Percentiles rank a stretch among this genome's conserved stretches.
Conservation (phyloP, 2,888 invertebrate species). For the Clostera curtula region DNA sequence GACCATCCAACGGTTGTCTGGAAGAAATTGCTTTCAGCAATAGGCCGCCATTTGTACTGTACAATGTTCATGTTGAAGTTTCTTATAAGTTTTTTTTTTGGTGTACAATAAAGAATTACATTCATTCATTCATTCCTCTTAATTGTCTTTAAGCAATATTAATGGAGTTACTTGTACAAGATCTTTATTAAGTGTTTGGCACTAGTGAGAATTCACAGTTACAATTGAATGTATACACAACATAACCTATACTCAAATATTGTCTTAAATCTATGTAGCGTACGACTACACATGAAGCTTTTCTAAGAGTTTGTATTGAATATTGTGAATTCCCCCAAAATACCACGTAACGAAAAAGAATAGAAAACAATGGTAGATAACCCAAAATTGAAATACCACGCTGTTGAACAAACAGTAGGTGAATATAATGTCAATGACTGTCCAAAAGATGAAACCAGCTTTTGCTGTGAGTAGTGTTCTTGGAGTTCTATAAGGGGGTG, state of each 20-base stretch:
- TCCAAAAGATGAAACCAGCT: constrained; percentile 79
- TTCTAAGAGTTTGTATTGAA: constrained; percentile 67
- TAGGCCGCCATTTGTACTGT: too few relatives aligned
- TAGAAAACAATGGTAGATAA: constrained; percentile 68
- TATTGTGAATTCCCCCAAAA: constrained; percentile 76
- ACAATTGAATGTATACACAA: constrained; percentile 8
- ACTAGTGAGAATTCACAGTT: constrained; percentile 40
- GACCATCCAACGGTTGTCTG: too few relatives aligned
- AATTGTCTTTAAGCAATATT: too few relatives aligned
- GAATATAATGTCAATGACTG: constrained; percentile 66
- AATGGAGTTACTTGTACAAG: too few relatives aligned
- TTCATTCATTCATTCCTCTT: too few relatives aligned
- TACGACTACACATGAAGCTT: constrained; percentile 14
- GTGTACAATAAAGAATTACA: too few relatives aligned
- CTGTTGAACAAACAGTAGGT: constrained; percentile 55
- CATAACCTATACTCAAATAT: too few relatives aligned
- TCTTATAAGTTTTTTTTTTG: too few relatives aligned
- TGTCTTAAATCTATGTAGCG: constrained; percentile 4
- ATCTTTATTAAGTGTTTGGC: constrained; percentile 31
- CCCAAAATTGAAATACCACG: constrained; percentile 68
- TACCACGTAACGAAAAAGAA: constrained; percentile 71
- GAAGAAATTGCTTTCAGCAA: too few relatives aligned
- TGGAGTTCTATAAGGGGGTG: constrained; percentile 35
- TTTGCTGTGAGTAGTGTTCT: constrained; percentile 41
- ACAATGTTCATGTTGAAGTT: too few relatives aligned